These are phyloP conservation scores for Eolophus roseicapilla DNA, from an alignment of 2,113 vertebrate genomes.

Conservation along the genomic window DNA sequence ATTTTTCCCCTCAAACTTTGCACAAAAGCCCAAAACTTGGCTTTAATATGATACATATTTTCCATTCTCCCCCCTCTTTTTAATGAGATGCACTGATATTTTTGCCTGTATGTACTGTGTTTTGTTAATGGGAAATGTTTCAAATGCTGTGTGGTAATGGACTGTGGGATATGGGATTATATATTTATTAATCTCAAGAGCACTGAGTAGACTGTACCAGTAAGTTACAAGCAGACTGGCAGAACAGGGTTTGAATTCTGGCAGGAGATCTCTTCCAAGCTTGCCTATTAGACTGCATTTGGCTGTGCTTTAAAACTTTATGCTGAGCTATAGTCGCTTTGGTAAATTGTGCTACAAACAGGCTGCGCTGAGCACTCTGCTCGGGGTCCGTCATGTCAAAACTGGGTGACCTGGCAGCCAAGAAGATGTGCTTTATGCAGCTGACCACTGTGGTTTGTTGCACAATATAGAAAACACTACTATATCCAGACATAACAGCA, in stretches of 20 bases:
- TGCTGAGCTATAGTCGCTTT: background rate
- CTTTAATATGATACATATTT: conserved; percentile 42
- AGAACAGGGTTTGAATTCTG: conserved; percentile 3
- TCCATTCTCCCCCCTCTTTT: background rate
- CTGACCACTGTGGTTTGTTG: background rate
- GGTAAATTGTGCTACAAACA: background rate
- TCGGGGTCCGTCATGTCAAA: fast-evolving
- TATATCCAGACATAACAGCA: background rate
- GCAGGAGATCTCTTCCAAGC: background rate
- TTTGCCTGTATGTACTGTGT: background rate
- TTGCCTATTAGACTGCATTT: background rate
- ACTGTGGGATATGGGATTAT: conserved; percentile 43
- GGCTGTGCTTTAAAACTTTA: background rate
- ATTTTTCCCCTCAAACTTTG: background rate
- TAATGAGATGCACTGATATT: conserved; percentile 48
- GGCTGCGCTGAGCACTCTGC: background rate
- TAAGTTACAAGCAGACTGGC: conserved; percentile 40
- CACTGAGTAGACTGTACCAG: background rate
- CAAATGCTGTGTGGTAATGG: conserved; percentile 27
- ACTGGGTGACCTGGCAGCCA: background rate
- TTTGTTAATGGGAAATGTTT: conserved; percentile 52
- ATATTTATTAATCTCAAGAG: conserved; percentile 59
- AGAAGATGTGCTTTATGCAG: background rate
- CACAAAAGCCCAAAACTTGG: conserved; percentile 5
- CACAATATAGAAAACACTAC: background rate